A percentile compares a stretch with the other conserved stretches of the same genome.
phyloP scores from a whole-genome alignment of 2,113 vertebrate genomes.

The Oryzias javanicus region DNA sequence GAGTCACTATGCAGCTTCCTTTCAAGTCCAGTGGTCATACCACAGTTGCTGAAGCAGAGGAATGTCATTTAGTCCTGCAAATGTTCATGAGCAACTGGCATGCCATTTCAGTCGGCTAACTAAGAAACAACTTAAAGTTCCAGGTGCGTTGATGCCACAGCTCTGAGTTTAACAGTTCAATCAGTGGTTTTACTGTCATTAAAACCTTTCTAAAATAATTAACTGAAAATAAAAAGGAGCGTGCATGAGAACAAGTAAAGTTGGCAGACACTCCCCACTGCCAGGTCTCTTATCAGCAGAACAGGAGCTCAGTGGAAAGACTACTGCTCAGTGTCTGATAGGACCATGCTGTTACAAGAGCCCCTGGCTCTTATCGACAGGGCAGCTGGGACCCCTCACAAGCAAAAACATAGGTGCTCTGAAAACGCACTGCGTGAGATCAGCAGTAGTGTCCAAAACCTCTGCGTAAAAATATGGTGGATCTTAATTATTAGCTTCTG shows the following conservation, averaged over 20 bases:
- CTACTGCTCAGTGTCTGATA: slow-evolving; percentile 69
- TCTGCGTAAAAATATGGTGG: neutral
- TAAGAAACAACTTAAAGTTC: neutral
- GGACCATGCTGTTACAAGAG: slow-evolving; percentile 50
- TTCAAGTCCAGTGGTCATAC: slow-evolving; percentile 20
- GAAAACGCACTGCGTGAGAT: neutral
- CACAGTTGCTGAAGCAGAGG: slow-evolving; percentile 34
- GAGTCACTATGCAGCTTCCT: slow-evolving; percentile 40
- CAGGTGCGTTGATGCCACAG: slow-evolving; percentile 3
- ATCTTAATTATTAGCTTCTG: neutral
- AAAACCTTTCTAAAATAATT: neutral
- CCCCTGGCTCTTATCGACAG: slow-evolving; percentile 59
- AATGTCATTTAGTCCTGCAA: slow-evolving; percentile 54
- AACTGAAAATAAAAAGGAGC: slow-evolving; percentile 17
- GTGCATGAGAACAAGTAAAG: slow-evolving; percentile 21
- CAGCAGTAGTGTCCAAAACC: slow-evolving; percentile 3
- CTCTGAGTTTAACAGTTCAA: neutral
- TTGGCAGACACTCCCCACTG: slow-evolving; percentile 55
- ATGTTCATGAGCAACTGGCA: slow-evolving; percentile 32
- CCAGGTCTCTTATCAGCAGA: slow-evolving; percentile 65
- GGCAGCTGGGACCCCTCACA: slow-evolving; percentile 42
- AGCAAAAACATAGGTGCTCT: slow-evolving; percentile 22
- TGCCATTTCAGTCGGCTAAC: slow-evolving; percentile 17
- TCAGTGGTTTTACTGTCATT: neutral
- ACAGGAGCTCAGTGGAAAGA: slow-evolving; percentile 59